phyloP scores from a whole-genome alignment of 1,140 invertebrate species.

The Ruditapes philippinarum region DNA sequence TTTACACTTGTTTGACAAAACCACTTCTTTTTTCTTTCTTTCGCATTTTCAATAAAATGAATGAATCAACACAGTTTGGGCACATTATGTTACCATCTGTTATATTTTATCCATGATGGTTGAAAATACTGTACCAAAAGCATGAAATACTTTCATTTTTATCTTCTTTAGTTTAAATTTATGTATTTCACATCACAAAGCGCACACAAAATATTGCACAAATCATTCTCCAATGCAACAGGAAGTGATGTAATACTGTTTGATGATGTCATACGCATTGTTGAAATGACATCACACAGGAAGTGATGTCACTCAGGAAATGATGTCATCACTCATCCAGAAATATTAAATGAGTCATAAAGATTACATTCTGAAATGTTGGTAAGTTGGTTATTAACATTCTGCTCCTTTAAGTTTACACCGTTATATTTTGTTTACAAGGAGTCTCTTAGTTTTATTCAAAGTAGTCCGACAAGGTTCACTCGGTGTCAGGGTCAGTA shows the following conservation, averaged over 20 bases:
- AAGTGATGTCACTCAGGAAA: conserved; percentile 13
- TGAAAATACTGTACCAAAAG: too few species aligned
- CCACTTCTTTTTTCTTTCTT: too few species aligned
- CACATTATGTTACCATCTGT: too few species aligned
- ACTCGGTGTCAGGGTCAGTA: conserved; percentile 76
- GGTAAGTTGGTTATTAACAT: not conserved
- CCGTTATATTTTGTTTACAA: not conserved
- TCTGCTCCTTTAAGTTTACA: not conserved
- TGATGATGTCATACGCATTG: not conserved
- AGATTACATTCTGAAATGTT: not conserved
- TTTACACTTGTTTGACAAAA: too few species aligned
- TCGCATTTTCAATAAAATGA: too few species aligned
- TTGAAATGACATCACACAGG: not conserved
- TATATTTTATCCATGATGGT: too few species aligned
- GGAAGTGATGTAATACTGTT: conserved; percentile 33
- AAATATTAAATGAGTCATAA: not conserved
- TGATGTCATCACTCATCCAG: conserved; percentile 17
- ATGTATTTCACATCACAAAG: too few species aligned
- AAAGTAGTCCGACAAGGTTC: too few species aligned
- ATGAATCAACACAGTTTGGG: too few species aligned
- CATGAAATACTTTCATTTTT: too few species aligned
- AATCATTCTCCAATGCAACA: not conserved
- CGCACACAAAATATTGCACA: conserved; percentile 4
- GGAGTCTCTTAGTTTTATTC: too few species aligned
- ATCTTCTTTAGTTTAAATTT: too few species aligned